phyloP scores from a whole-genome alignment of 1,140 invertebrate genomes.

The Babylonia areolata region DNA sequence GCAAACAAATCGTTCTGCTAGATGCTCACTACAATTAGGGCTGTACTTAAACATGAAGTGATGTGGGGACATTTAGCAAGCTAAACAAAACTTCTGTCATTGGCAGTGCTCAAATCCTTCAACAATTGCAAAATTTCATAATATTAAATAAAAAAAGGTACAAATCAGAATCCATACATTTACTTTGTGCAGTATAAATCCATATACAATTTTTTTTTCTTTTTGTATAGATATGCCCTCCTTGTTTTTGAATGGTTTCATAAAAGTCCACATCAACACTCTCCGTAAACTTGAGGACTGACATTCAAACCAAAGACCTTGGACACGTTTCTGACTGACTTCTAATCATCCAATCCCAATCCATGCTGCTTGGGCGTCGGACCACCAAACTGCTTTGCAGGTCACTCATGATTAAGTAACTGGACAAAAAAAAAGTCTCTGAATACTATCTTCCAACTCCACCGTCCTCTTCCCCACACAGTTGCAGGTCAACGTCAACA shows the following conservation, averaged over 20 bases:
- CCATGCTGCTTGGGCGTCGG: not conserved
- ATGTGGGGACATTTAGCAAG: conserved; percentile 5
- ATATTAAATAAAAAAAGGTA: not conserved
- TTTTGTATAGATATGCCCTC: conserved; percentile 27
- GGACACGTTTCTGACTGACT: not conserved
- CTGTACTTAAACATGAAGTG: not conserved
- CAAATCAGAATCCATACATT: not conserved
- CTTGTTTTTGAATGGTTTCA: not conserved
- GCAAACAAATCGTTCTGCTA: not conserved
- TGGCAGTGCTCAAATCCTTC: not conserved
- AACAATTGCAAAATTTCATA: not conserved
- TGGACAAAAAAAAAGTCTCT: not conserved
- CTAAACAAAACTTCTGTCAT: conserved; percentile 10
- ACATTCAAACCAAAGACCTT: not conserved
- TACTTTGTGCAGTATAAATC: conserved; percentile 15
- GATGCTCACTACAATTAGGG: not conserved
- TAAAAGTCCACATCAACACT: not conserved
- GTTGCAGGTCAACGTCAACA: not conserved
- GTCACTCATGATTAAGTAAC: not conserved
- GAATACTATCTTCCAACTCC: not conserved
- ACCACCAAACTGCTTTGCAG: no score
- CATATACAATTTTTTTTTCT: conserved; percentile 4
- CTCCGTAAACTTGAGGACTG: not conserved
- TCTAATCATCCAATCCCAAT: not conserved
- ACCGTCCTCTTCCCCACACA: no score